Evolutionary conservation across 2,113 vertebrate species (phyloP).

Genomic region (Silurus meridionalis): DNA sequence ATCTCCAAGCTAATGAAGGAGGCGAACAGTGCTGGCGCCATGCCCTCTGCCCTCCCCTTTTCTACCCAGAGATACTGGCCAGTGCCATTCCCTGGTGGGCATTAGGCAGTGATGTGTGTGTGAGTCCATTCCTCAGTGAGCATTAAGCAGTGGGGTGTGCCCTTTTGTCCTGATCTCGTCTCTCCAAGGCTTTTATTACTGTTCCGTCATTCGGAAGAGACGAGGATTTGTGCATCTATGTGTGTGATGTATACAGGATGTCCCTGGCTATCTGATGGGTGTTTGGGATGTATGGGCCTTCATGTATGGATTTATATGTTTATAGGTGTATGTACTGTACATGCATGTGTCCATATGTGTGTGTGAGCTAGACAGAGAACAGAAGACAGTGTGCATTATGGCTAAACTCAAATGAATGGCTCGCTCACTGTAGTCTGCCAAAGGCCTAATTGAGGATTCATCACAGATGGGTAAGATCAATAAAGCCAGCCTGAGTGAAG

Average conservation of each 20-base stretch:
- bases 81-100: conserved; percentile 50
- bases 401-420: conserved; percentile 68
- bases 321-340: not conserved
- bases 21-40: conserved; percentile 67
- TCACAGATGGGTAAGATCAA: conserved; percentile 71
- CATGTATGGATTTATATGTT: not conserved
- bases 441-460: conserved; percentile 73
- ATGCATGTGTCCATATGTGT: not conserved
- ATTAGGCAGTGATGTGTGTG: conserved; percentile 45
- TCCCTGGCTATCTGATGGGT: not conserved
- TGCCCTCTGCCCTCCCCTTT: conserved; percentile 51
- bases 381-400: conserved; percentile 31
- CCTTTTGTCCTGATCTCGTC: conserved; percentile 45
- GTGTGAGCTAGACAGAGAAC: conserved; percentile 49
- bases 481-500: conserved; percentile 63
- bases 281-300: not conserved
- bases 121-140: conserved; percentile 47
- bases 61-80: conserved; percentile 37
- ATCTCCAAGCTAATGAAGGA: conserved; percentile 78
- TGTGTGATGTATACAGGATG: not conserved
- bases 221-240: conserved; percentile 15
- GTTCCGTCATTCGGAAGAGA: conserved; percentile 26
- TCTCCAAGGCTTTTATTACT: conserved; percentile 46
- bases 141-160: conserved; percentile 50
- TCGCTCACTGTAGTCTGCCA: conserved; percentile 60